Base-by-base conservation (phyloP, 2,113 vertebrate species). In the Etheostoma cragini region DNA sequence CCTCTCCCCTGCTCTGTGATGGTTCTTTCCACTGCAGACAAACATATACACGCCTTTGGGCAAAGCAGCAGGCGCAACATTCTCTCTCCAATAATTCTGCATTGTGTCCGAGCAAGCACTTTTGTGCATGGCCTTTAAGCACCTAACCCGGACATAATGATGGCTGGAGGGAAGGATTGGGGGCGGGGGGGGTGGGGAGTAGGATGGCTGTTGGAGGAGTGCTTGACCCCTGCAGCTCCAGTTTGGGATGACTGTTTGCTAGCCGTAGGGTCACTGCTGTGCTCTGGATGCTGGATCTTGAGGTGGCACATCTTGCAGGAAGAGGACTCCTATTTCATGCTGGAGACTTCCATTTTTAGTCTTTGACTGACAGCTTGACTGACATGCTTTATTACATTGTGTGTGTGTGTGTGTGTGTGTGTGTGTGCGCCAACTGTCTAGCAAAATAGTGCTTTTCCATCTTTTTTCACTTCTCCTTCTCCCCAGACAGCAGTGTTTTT, bases 361-460 rank as follows among this genome's bases (percentile, higher is more conserved):
- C 61, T 19, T 35, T 86, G 89, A 91, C 79, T 89, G 90, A 89
- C 88, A 83, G 78, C 15, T 4, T 83, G 72, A 56, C 86, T 91
- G 87, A 89, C 89, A 90, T 92, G 89, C 91, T 73, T 64, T 62
- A 50, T 38, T 73, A 75, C 72, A 22, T 30, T 30, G 22, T 69
- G 81, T 84, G 80, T 62, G 80, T 60, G 57, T 47, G 11, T 57
- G 17, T 74, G 16, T 46, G 24, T 35, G 46, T 6, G 47, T 6
- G 14, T 6, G 47, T 17, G 47, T 16, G 47, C 6, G 47, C 4
- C 83, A 64, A 16, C 53, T 26, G 30, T 71, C 56, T 65, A 57
- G 14, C 79, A 67, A 67, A 38, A 38, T 38, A 38, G 67, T 80
- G 78, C 53, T 87, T 90, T 86, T 67, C 80, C 45, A 82, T 85